Conservation (phyloP, 2,113 vertebrate species). For the Gasterosteus aculeatus region DNA sequence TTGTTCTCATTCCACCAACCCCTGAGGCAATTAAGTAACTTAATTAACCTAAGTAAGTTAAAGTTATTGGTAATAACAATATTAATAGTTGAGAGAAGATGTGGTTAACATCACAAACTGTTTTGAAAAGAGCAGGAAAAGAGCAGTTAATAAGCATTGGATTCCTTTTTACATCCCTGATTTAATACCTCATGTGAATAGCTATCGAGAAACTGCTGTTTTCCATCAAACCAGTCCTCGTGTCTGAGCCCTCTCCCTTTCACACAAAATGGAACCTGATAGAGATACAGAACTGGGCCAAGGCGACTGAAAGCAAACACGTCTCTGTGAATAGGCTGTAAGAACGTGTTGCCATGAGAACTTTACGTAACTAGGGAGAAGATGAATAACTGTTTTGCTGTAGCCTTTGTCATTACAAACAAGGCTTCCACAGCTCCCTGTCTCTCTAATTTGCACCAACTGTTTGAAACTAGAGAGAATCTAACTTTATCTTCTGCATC, state of each 20-base stretch:
- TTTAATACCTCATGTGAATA: conserved; percentile 35
- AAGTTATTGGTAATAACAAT: background rate
- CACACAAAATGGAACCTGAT: conserved; percentile 41
- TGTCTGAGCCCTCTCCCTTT: conserved; percentile 33
- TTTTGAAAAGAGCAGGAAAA: background rate
- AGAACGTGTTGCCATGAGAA: conserved; percentile 46
- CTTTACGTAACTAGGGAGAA: conserved; percentile 49
- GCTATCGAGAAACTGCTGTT: conserved; percentile 24
- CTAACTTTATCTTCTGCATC: conserved; percentile 23
- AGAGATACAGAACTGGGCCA: conserved; percentile 64
- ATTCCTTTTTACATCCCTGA: conserved; percentile 21
- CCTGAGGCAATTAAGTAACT: background rate
- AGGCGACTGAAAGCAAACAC: conserved; percentile 59
- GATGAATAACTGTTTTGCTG: conserved; percentile 45
- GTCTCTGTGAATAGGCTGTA: conserved; percentile 30
- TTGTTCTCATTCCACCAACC: background rate
- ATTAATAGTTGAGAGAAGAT: background rate
- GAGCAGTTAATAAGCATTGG: background rate
- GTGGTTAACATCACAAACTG: background rate
- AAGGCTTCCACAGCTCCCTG: background rate
- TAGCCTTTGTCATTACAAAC: conserved; percentile 55
- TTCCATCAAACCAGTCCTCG: conserved; percentile 35
- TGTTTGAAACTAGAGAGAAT: conserved; percentile 21
- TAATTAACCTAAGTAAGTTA: background rate
- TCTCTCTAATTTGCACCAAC: conserved; percentile 29